Conservation (phyloP, 2,888 invertebrate genomes). For the Aquatica leii region DNA sequence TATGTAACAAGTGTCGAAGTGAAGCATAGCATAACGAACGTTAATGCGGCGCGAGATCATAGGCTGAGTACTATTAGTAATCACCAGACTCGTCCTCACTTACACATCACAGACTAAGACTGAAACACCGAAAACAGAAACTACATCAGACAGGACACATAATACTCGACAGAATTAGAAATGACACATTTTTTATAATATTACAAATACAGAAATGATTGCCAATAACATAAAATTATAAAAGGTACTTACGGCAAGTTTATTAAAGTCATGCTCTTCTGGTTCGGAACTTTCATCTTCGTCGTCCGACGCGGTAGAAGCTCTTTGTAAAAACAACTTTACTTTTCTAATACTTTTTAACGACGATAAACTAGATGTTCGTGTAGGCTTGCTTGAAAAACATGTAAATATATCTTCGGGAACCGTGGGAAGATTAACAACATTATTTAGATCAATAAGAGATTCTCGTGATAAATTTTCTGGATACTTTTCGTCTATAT, state of each 20-base stretch:
- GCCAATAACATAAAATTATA: too few species aligned
- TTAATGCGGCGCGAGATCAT: too few species aligned
- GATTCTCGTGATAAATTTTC: slow-evolving; percentile 61
- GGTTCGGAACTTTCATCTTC: slow-evolving; percentile 58
- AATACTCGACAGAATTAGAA: too few species aligned
- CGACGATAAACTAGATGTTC: slow-evolving; percentile 60
- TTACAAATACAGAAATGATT: too few species aligned
- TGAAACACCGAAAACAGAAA: too few species aligned
- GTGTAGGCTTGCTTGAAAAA: slow-evolving; percentile 57
- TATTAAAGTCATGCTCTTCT: slow-evolving; percentile 52
- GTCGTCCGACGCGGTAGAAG: slow-evolving; percentile 58
- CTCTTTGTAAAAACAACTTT: slow-evolving; percentile 60
- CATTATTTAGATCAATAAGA: slow-evolving; percentile 58
- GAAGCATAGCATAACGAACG: too few species aligned
- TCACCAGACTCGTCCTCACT: too few species aligned
- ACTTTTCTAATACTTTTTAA: slow-evolving; percentile 61
- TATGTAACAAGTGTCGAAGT: too few species aligned
- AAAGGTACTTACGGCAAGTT: slow-evolving; percentile 23
- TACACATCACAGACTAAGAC: too few species aligned
- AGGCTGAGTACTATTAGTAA: too few species aligned
- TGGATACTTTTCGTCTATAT: slow-evolving; percentile 62
- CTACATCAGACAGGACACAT: too few species aligned
- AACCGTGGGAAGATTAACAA: slow-evolving; percentile 60
- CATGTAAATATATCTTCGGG: slow-evolving; percentile 62
- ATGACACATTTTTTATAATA: too few species aligned